phyloP scores from a whole-genome alignment of 2,113 vertebrate species.

The Anoura caudifer region DNA sequence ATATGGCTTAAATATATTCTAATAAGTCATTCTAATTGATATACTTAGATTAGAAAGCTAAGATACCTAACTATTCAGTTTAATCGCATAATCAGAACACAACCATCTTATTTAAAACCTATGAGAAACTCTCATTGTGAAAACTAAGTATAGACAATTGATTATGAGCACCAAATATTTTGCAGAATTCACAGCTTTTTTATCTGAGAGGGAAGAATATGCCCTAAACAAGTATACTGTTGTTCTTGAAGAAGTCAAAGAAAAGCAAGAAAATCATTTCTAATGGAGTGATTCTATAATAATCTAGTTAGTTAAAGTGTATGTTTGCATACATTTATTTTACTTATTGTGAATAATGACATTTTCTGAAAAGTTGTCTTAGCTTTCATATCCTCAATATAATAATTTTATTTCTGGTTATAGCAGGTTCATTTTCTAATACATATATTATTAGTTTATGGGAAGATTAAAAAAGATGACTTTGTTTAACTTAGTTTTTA shows the following conservation, averaged over 20 bases:
- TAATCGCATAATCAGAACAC: neutral
- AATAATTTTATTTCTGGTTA: neutral
- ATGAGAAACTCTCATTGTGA: neutral
- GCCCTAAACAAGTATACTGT: neutral
- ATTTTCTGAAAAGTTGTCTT: neutral
- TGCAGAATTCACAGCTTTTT: neutral
- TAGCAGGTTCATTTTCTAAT: neutral
- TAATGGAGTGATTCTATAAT: neutral
- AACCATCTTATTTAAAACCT: neutral
- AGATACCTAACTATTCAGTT: neutral
- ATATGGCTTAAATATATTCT: constrained; percentile 23
- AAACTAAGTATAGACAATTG: neutral
- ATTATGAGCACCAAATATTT: neutral
- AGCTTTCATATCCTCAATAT: neutral
- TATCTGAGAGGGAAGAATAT: neutral
- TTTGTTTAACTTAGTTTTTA: neutral
- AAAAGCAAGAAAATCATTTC: neutral
- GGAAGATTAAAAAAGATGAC: neutral
- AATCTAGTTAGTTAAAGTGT: neutral
- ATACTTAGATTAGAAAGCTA: neutral
- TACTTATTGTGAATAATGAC: neutral
- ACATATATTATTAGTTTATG: neutral
- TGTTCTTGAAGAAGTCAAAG: neutral
- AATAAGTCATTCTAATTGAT: neutral
- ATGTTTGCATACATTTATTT: neutral